Conservation (phyloP, 1,140 invertebrate genomes). For the Drosophila yakuba region DNA sequence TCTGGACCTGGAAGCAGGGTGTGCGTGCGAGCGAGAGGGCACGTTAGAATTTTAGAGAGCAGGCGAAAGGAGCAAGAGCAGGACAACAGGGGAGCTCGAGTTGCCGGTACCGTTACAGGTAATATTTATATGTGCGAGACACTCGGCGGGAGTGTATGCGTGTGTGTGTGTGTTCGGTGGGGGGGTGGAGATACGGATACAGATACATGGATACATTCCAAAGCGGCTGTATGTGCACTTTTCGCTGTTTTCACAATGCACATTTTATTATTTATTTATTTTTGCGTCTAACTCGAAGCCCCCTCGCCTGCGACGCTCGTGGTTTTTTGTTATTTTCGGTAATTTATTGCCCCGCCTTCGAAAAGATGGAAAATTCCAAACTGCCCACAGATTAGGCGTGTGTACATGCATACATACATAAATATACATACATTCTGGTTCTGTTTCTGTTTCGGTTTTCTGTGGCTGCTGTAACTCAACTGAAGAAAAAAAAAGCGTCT, state of each 20-base stretch:
- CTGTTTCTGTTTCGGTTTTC: conserved; percentile 1
- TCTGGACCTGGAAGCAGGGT: conserved; percentile 14
- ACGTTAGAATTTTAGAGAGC: neutral
- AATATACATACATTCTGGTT: conserved; percentile 1
- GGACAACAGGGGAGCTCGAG: conserved; percentile 23
- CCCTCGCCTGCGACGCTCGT: neutral
- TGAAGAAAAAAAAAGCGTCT: conserved; percentile 27
- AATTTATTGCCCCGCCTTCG: conserved; percentile 30
- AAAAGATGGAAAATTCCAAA: conserved; percentile 40
- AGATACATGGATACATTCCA: conserved; percentile 44
- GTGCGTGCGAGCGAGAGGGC: conserved; percentile 17
- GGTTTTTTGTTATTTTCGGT: conserved; percentile 13
- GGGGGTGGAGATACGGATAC: neutral
- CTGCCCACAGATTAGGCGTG: conserved; percentile 30
- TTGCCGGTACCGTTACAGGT: conserved; percentile 48
- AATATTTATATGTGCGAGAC: conserved; percentile 10
- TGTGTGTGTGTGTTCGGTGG: neutral
- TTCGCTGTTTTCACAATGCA: conserved; percentile 19
- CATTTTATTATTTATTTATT: conserved; percentile 20
- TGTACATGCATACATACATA: neutral
- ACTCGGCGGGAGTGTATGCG: neutral
- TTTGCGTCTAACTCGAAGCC: neutral
- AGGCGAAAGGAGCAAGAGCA: conserved; percentile 24
- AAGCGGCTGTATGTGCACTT: conserved; percentile 33
- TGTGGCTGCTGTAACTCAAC: conserved; percentile 31